Base-by-base conservation (phyloP, 1,140 invertebrate species). In the Vanessa tameamea region DNA sequence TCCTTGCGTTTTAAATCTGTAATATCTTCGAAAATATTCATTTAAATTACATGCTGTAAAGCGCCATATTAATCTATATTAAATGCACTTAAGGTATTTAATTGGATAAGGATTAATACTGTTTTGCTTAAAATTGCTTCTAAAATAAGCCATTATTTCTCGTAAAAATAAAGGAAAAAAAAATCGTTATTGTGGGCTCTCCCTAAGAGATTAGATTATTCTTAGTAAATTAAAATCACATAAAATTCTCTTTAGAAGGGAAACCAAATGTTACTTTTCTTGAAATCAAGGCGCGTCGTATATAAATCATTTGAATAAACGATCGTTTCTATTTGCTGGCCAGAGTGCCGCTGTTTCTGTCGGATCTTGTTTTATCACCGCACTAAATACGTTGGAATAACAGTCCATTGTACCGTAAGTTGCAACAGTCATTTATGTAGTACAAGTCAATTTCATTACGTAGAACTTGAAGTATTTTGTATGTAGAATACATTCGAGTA, bases 261-360 rank as follows among this genome's bases (percentile, higher is more conserved):
- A 57, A 59, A 59, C 55, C 55, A 26, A 59, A 11, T 5, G 48
- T 15, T 51, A 4, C 13, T n/a, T 26, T 6, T 20, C 8, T 26
- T 26, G 26, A 23, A 59, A 59, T 14, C 55, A 59, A 59, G 23
- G 5, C 20, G 11, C 20, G 55, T 57, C 16, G 16, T 11, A 26
- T 59, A 59, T 59, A 59, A 59, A 59, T 59, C 55, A 20, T 59
- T 23, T 59, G 23, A 26, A 55, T 3, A 23, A 59, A 59, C 55
- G 55, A 26, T 59, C 55, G 20, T 31, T 59, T 26, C 55, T 59
- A 59, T 59, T 59, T 59, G 31, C 20, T 26, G 20, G 8, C 8
- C 11, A n/a, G 55, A 14, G 53, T 51, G 48, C 48, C 55, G 55
- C 15, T 59, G 13, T 16, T 55, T 55, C 23, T 20, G 55, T 26